These are phyloP conservation scores for Strongylocentrotus purpuratus DNA, from an alignment of 35 echinoderm and acorn worm species.

Conservation along the genomic window DNA sequence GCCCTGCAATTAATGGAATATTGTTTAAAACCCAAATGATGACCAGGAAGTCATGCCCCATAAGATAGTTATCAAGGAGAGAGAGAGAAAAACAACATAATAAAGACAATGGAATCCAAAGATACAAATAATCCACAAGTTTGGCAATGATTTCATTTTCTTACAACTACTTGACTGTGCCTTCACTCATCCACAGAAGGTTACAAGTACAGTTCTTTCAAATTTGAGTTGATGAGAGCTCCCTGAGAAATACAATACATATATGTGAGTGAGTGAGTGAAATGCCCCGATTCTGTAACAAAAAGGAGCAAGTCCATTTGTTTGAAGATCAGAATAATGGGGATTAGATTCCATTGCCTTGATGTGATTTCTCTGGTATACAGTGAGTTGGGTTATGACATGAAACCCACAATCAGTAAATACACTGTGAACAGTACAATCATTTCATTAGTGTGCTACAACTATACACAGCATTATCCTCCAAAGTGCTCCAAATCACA, in stretches of 20 bases:
- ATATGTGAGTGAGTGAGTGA: not conserved
- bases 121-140: not conserved
- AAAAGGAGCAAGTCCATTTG: not conserved
- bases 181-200: not conserved
- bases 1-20: not conserved
- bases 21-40: not conserved
- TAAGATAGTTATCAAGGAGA: not conserved
- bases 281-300: not conserved
- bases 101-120: not conserved
- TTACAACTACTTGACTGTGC: not conserved
- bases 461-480: conserved; percentile 32
- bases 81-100: not conserved
- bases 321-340: not conserved
- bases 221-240: conserved; percentile 3
- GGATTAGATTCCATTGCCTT: not conserved
- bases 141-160: not conserved
- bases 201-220: not conserved
- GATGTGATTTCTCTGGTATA: not conserved
- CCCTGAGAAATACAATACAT: not conserved
- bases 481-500: not conserved
- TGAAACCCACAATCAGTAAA: not conserved
- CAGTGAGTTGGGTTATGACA: not conserved
- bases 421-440: not conserved
- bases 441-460: conserved; percentile 28
- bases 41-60: not conserved